Conservation (phyloP, 2,888 invertebrate genomes). For the Seira ritae region DNA sequence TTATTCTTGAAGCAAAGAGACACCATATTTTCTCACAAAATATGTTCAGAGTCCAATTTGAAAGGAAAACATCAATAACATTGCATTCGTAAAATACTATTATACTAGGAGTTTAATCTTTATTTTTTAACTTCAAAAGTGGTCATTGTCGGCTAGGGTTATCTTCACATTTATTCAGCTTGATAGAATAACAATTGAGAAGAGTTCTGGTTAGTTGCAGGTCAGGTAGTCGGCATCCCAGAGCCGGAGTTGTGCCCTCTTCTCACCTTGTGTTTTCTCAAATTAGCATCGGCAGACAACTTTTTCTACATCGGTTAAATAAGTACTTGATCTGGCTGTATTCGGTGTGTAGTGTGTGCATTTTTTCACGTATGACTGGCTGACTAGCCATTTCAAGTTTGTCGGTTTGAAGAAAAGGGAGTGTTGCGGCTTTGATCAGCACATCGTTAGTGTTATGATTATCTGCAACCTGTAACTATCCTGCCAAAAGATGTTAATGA, state of each 20-base stretch:
- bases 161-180: too few relatives aligned
- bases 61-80: too few relatives aligned
- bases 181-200: too few relatives aligned
- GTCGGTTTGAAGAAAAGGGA: constrained; percentile 38
- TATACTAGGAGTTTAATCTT: too few relatives aligned
- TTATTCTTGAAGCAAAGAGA: background rate
- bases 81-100: too few relatives aligned
- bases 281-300: constrained; percentile 39
- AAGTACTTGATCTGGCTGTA: too few relatives aligned
- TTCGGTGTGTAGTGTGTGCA: constrained; percentile 33
- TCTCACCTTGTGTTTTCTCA: constrained; percentile 32
- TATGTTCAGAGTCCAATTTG: too few relatives aligned
- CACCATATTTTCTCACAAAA: too few relatives aligned
- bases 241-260: constrained; percentile 17
- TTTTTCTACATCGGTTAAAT: constrained; percentile 27
- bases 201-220: too few relatives aligned
- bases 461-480: constrained; percentile 45
- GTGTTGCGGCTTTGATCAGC: constrained; percentile 35
- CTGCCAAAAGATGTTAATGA: constrained; percentile 55
- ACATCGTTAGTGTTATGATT: constrained; percentile 22
- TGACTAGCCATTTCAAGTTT: background rate
- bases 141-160: too few relatives aligned
- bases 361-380: constrained; percentile 23
- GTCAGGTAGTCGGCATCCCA: background rate
- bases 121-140: too few relatives aligned